Conservation (phyloP, 2,888 invertebrate genomes). For the Phragmatobia fuliginosa region DNA sequence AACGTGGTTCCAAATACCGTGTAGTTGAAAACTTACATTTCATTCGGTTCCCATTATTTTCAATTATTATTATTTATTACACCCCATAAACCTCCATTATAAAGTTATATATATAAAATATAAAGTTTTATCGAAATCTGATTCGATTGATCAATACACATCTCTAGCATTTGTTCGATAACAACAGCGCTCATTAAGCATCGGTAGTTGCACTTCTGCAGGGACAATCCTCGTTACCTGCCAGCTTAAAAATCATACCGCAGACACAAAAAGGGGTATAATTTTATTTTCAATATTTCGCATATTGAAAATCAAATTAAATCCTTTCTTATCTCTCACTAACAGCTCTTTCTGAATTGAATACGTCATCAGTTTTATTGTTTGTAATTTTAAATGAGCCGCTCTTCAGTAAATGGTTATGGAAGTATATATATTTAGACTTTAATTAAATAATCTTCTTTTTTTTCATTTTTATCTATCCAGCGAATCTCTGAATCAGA, state of each 20-base stretch:
- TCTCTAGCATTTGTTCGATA: conserved; percentile 45
- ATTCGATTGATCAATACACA: conserved; percentile 29
- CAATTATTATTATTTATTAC: background rate
- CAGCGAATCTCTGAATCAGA: too few species aligned
- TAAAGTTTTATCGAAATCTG: conserved; percentile 2
- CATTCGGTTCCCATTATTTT: background rate
- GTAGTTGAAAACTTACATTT: background rate
- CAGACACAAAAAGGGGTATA: conserved; percentile 11
- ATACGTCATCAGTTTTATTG: background rate
- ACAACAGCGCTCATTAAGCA: conserved; percentile 67
- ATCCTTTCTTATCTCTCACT: background rate
- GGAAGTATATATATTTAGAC: too few species aligned
- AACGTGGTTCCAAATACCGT: background rate
- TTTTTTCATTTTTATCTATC: too few species aligned
- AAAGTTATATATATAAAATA: too few species aligned
- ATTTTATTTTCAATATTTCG: background rate
- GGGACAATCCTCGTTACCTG: conserved; percentile 52
- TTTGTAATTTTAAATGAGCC: background rate
- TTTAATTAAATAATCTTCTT: too few species aligned
- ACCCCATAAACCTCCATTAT: too few species aligned
- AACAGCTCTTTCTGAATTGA: background rate
- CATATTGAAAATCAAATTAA: conserved; percentile 7
- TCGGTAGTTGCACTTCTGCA: conserved; percentile 55
- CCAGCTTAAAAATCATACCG: conserved; percentile 34
- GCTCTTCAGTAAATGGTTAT: too few species aligned